phyloP scores from a whole-genome alignment of 1,140 invertebrate genomes.

The Ditylenchus dipsaci region DNA sequence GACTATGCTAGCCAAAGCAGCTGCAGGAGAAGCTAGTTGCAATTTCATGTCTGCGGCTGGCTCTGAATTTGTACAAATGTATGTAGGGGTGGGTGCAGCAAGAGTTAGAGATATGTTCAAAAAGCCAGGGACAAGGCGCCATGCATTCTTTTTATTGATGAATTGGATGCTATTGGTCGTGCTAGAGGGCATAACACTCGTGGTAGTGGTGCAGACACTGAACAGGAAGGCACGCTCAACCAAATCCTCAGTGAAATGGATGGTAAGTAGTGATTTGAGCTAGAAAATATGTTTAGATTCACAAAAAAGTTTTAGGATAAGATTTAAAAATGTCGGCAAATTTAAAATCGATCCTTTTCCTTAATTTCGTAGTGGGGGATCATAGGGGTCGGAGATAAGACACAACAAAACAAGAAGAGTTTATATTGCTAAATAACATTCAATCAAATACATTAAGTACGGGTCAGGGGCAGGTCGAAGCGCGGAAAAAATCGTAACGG shows the following conservation, averaged over 20 bases:
- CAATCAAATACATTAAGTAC: too few relatives aligned
- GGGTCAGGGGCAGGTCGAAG: too few relatives aligned
- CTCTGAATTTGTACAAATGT: slow-evolving; percentile 85
- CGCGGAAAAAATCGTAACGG: too few relatives aligned
- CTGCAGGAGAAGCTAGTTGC: slow-evolving; percentile 96
- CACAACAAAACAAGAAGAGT: too few relatives aligned
- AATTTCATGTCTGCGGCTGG: slow-evolving; percentile 94
- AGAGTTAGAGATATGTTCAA: slow-evolving; percentile 95
- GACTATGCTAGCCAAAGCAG: slow-evolving; percentile 92
- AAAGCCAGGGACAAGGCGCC: slow-evolving; percentile 92
- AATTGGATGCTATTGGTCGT: slow-evolving; percentile 96
- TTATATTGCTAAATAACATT: too few relatives aligned
- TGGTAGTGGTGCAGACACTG: slow-evolving; percentile 90
- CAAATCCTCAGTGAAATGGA: slow-evolving; percentile 99
- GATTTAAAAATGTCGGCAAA: too few relatives aligned
- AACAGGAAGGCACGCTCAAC: slow-evolving; percentile 98
- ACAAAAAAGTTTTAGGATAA: too few relatives aligned
- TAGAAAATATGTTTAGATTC: too few relatives aligned
- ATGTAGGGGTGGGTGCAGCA: slow-evolving; percentile 96
- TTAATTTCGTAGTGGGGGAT: too few relatives aligned
- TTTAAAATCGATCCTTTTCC: too few relatives aligned
- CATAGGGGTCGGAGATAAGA: too few relatives aligned
- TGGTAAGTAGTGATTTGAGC: slow-evolving; percentile 66
- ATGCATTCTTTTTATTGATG: slow-evolving; percentile 98
- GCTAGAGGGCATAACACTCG: slow-evolving; percentile 81